Base-by-base conservation (phyloP, 2,113 vertebrate genomes). In the Rhabdornis inornatus region DNA sequence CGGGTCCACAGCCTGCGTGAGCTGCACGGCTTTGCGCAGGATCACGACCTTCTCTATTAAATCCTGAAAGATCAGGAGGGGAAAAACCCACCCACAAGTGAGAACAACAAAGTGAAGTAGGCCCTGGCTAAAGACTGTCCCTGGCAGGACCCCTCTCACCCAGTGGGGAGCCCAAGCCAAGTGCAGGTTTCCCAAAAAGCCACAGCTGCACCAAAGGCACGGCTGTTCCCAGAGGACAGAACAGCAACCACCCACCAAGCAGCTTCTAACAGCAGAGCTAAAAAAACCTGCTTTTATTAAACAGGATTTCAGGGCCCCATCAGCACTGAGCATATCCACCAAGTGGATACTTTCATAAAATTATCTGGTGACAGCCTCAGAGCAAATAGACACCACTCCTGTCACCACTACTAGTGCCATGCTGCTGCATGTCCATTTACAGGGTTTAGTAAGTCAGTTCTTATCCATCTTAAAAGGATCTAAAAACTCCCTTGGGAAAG, bases 31-130 rank as follows among this genome's bases (percentile, higher is more conserved):
- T 74, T 97, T 98, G 45, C 98, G 98, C 45, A 99, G 96, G 53
- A 99, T 98, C 90, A 99, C 98, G 7, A 99, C 99, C 94, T 99
- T 99, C 97, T 99, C 99, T 89, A 99, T 99, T 79, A 99, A 98
- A 97, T 99, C 99, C 99, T 98, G 82, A 47, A 64, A 83, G 45
- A 71, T 30, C 7, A 65, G 82, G 13, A 72, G 74, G 7, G 37
- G 23, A 56, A 42, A 45, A 80, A 6, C 3, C 10, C 15, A 55
- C 5, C 13, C 52, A 28, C 28, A 69, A 20, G 37, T 85, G 56
- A 91, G 64, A 81, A 80, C 39, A 71, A 20, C 0, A 0, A 33
- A 40, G 27, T 27, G 9, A 75, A 64, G 14, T 1, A 77, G 37
- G 23, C 2, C 12, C 31, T 52, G 50, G 33, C 33, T 87, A 52